A percentile compares a stretch with the other conserved stretches of the same genome.
These are phyloP conservation scores for Adela reaumurella DNA, from an alignment of 2,888 invertebrate species.

Conservation along the genomic window DNA sequence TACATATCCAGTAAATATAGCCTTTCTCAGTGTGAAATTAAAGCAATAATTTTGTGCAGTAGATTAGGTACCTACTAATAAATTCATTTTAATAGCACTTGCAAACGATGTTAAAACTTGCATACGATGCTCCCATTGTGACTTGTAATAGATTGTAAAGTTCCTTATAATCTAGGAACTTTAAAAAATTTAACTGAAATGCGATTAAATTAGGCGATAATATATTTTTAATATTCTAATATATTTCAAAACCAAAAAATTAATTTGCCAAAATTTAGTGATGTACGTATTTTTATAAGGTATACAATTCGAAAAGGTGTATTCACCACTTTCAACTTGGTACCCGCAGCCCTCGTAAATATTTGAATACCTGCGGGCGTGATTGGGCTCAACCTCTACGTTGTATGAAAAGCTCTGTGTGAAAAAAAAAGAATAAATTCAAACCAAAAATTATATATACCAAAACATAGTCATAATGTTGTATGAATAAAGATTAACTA, in stretches of 20 bases:
- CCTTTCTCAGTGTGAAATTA: slow-evolving; percentile 53
- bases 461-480: background rate
- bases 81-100: no score
- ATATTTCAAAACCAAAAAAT: background rate
- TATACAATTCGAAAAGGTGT: background rate
- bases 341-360: no score
- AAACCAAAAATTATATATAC: background rate
- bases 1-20: slow-evolving; percentile 52
- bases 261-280: background rate
- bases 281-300: background rate
- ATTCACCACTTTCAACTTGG: background rate
- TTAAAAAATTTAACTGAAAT: no score
- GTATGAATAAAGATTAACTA: background rate
- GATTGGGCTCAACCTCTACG: no score
- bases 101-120: no score
- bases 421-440: background rate
- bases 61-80: no score
- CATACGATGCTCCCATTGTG: background rate
- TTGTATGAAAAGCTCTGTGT: background rate
- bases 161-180: no score
- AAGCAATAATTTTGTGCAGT: slow-evolving; percentile 56
- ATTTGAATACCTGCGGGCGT: no score
- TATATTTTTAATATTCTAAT: no score
- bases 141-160: background rate
- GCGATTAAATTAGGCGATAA: no score